These are phyloP conservation scores for Apaloderma vittatum DNA, from an alignment of 2,113 vertebrate genomes.

Conservation along the genomic window DNA sequence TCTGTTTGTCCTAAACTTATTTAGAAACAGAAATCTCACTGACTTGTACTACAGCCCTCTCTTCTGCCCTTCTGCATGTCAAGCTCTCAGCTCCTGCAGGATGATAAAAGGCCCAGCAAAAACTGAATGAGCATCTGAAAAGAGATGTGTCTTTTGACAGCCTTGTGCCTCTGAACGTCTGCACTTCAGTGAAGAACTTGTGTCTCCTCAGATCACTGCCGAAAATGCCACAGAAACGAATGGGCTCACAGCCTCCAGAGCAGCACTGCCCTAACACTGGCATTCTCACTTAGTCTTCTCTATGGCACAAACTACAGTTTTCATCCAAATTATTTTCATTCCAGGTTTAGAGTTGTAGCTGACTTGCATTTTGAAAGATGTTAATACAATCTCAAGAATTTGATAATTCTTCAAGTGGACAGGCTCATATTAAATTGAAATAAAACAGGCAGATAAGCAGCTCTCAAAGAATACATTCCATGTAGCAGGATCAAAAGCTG, in stretches of 20 bases:
- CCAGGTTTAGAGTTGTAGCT: background rate
- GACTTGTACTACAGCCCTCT: background rate
- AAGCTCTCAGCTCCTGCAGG: background rate
- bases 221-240: background rate
- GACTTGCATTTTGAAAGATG: background rate
- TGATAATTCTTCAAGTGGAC: background rate
- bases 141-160: background rate
- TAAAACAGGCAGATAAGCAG: background rate
- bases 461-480: background rate
- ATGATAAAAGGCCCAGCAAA: background rate
- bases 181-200: background rate
- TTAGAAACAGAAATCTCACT: no score
- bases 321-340: background rate
- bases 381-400: background rate
- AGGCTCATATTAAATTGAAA: background rate
- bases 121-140: background rate
- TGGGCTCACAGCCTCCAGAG: background rate
- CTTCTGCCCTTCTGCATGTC: background rate
- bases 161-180: background rate
- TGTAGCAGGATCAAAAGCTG: background rate
- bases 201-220: background rate
- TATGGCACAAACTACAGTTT: background rate
- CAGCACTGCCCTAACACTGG: background rate
- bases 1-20: no score
- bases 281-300: background rate